Evolutionary conservation across 2,797 vertebrate genomes (phyloP).

Genomic region (Onychomys leucogaster): DNA sequence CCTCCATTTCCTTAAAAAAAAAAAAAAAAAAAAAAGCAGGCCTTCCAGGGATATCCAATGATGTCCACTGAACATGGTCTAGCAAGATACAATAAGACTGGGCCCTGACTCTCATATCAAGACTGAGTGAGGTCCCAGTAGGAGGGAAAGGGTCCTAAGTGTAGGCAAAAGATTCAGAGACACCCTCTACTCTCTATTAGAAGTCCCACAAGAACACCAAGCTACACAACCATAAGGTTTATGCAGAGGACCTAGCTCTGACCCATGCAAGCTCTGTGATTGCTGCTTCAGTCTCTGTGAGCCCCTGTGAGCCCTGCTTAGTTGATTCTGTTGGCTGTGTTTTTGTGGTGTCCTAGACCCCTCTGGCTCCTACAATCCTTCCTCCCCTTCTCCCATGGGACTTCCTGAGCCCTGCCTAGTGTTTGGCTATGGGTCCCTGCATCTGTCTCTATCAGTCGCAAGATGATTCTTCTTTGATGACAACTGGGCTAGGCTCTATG

Average conservation of each 20-base stretch:
- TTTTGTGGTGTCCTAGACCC: background rate
- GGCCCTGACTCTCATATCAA: background rate
- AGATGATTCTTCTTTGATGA: background rate
- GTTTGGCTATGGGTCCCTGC: background rate
- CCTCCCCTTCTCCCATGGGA: background rate
- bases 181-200: background rate
- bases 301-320: background rate
- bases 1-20: background rate
- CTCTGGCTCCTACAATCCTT: background rate
- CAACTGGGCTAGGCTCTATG: background rate
- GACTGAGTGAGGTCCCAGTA: background rate
- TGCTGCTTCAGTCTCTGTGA: background rate
- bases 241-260: background rate
- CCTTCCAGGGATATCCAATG: background rate
- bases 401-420: background rate
- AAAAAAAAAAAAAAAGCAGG: background rate
- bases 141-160: background rate
- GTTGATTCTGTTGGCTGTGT: background rate
- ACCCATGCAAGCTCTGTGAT: background rate
- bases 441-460: background rate
- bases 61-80: background rate
- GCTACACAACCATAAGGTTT: background rate
- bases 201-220: background rate
- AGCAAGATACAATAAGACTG: background rate
- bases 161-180: background rate